These are phyloP conservation scores for Polydrusus pterygomalis DNA, from an alignment of 2,888 invertebrate genomes.

Conservation along the genomic window DNA sequence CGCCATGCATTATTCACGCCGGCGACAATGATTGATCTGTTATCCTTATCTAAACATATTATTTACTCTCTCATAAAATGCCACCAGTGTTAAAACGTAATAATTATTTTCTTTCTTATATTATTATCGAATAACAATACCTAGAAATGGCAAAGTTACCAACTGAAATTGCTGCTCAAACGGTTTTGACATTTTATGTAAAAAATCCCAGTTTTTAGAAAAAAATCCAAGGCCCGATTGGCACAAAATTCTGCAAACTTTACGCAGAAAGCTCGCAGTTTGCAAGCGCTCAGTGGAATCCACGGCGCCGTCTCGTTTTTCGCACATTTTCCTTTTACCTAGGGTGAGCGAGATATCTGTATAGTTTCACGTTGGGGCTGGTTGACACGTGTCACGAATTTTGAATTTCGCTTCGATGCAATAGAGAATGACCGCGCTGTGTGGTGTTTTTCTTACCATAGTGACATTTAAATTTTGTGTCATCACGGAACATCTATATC, in stretches of 20 bases:
- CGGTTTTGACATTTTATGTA: no score
- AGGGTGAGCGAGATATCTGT: conserved; percentile 50
- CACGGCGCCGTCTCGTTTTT: conserved; percentile 53
- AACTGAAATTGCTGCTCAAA: no score
- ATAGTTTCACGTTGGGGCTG: conserved; percentile 50
- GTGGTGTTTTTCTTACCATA: conserved; percentile 48
- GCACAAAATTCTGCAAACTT: conserved; percentile 47
- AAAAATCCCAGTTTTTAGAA: not conserved
- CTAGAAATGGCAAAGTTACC: no score
- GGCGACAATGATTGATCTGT: no score
- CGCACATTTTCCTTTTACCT: conserved; percentile 53
- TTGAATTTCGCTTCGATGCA: conserved; percentile 43
- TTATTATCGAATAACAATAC: no score
- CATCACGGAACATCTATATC: conserved; percentile 45
- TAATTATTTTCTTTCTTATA: no score
- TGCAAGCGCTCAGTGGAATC: conserved; percentile 38
- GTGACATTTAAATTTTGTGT: conserved; percentile 55
- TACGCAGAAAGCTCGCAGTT: conserved; percentile 45
- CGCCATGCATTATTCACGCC: no score
- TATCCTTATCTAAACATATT: no score
- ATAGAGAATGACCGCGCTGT: conserved; percentile 52
- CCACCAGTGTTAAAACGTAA: no score
- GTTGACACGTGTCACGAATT: conserved; percentile 46
- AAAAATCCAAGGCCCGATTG: conserved; percentile 37
- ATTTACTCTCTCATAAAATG: no score